Evolutionary conservation across 2,888 invertebrate genomes (phyloP).

Genomic region (Alcis repandata): DNA sequence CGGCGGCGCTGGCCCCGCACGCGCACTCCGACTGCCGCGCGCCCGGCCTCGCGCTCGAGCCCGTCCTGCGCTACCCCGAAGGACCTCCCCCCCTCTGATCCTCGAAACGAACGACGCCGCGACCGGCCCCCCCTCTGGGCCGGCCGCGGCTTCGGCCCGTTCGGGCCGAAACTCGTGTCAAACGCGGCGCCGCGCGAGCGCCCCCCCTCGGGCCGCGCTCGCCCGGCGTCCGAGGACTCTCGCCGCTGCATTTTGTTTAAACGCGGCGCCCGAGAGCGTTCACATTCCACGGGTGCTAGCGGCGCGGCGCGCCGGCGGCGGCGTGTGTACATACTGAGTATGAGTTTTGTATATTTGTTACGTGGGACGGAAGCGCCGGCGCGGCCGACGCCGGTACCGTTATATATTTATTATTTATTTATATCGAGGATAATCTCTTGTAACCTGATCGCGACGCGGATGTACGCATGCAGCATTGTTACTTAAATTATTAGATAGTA

Average conservation of each 20-base stretch:
- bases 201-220: not conserved
- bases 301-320: constrained; percentile 33
- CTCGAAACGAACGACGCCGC: constrained; percentile 46
- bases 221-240: constrained; percentile 46
- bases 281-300: constrained; percentile 47
- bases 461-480: constrained; percentile 80
- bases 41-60: constrained; percentile 93
- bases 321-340: constrained; percentile 52
- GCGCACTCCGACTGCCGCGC: constrained; percentile 94
- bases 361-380: constrained; percentile 52
- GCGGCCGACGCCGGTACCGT: constrained; percentile 46
- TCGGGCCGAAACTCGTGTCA: constrained; percentile 12
- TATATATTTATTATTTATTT: constrained; percentile 66
- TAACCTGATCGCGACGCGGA: constrained; percentile 61
- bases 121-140: constrained; percentile 37
- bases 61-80: constrained; percentile 95
- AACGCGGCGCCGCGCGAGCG: constrained; percentile 2
- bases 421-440: constrained; percentile 54
- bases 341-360: constrained; percentile 80
- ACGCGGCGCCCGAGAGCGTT: constrained; percentile 57
- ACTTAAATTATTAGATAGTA: constrained; percentile 81
- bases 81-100: constrained; percentile 96
- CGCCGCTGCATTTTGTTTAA: constrained; percentile 56
- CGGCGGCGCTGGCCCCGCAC: constrained; percentile 96
- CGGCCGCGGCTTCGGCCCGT: constrained; percentile 10